Conservation (phyloP, 2,888 invertebrate genomes). For the Nemoura dubitans region DNA sequence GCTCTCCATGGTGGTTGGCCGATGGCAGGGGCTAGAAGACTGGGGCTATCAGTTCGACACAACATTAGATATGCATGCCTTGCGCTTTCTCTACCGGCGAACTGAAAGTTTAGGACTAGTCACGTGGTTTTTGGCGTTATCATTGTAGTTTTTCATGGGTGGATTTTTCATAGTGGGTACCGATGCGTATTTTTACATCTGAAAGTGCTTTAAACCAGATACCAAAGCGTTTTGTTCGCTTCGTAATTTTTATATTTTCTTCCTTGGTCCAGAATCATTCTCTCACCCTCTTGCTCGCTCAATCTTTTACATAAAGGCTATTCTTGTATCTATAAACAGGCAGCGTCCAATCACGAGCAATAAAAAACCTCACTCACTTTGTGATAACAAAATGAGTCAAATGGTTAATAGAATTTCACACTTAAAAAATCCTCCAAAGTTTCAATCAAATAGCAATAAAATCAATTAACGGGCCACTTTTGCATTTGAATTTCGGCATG, state of each 20-base stretch:
- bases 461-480: conserved; percentile 31
- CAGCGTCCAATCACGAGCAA: background rate
- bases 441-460: conserved; percentile 30
- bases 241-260: background rate
- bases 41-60: background rate
- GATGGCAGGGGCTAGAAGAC: background rate
- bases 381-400: background rate
- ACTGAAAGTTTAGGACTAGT: background rate
- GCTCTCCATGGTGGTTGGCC: background rate
- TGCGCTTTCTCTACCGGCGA: background rate
- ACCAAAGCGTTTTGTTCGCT: no score
- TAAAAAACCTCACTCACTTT: background rate
- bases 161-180: background rate
- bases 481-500: background rate
- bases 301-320: background rate
- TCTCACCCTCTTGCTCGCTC: background rate
- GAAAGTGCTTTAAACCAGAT: no score
- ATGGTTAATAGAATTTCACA: background rate
- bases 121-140: background rate
- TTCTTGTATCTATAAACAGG: background rate
- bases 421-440: background rate
- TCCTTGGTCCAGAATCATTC: background rate
- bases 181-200: no score
- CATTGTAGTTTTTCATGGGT: background rate
- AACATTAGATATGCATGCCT: background rate